Base-by-base conservation (phyloP, 2,888 invertebrate species). In the Hybos culiciformis region DNA sequence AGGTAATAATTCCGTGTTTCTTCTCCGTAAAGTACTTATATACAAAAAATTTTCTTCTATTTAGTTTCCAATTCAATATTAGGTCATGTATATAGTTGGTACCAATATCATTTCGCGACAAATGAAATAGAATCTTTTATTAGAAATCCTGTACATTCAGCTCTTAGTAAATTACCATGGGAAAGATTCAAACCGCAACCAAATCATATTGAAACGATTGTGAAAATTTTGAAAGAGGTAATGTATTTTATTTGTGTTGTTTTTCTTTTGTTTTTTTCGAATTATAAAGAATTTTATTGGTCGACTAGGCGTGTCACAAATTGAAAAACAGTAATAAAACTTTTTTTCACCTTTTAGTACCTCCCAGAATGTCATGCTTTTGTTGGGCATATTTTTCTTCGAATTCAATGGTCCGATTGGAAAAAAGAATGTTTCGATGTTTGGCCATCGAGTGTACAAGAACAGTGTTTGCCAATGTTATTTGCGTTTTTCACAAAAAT, bases 341-440 rank as follows among this genome's bases (percentile, higher is more conserved):
- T n/a, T 6, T 33, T 24, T 17, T 41, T 37, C 14, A 17, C 12
- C 24, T 50, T 48, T 52, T 72, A 77, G 55, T 80, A 76, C 58
- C 57, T 80, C 34, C 80, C 82, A 1, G 76, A 77, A 47, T 75
- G 79, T 46, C 83, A 83, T 60, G 67, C 75, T 15, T 81, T 85
- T 61, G 62, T 83, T 45, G 80, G 81, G 0, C 74, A 77, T 49
- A 70, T 85, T 14, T 78, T 84, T 54, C 71, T 78, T 45, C 72
- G 74, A 42, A 66, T 84, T 5, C 69, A 74, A 39, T 85, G 85
- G 85, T 60, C 65, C 3, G 53, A 57, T 3, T 80, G 80, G 79
- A 65, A 79, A 39, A 44, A 48, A 2, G 53, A 56, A 18, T 56
- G 57, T 12, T 55, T 59, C n/a, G 64, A 70, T 46, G 58, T 69